Evolutionary conservation across 2,888 invertebrate species (phyloP).

Genomic region (Eristalis tenax): DNA sequence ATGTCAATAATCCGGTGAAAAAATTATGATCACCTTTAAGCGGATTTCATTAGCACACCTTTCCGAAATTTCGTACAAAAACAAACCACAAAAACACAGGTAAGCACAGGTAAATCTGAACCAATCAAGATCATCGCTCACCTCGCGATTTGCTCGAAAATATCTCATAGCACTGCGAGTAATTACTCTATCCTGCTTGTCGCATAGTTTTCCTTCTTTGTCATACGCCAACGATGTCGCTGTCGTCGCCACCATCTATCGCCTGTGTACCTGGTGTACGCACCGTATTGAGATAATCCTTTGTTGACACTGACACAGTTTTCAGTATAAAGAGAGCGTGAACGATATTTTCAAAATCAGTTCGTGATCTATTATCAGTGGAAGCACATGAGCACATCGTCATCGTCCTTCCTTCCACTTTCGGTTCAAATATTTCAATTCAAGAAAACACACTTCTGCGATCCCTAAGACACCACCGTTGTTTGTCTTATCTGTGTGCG

Average conservation of each 20-base stretch:
- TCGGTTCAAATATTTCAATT: background rate
- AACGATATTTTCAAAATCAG: conserved; percentile 11
- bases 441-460: background rate
- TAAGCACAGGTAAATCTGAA: conserved; percentile 14
- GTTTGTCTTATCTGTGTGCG: background rate
- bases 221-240: too few species aligned
- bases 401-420: background rate
- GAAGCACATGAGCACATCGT: background rate
- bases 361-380: conserved; percentile 12
- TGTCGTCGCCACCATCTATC: background rate
- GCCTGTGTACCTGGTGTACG: conserved; percentile 2
- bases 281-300: conserved; percentile 7
- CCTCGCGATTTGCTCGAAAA: background rate
- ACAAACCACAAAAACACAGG: background rate
- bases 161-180: too few species aligned
- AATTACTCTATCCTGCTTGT: too few species aligned
- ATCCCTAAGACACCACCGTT: background rate
- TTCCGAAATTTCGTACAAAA: background rate
- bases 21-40: background rate
- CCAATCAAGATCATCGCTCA: conserved; percentile 3
- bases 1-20: background rate
- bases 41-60: background rate
- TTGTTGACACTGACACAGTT: conserved; percentile 1
- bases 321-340: conserved; percentile 32
- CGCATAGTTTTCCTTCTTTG: too few species aligned